phyloP scores from a whole-genome alignment of 2,797 vertebrate genomes.

The Arrhamphus sclerolepis region DNA sequence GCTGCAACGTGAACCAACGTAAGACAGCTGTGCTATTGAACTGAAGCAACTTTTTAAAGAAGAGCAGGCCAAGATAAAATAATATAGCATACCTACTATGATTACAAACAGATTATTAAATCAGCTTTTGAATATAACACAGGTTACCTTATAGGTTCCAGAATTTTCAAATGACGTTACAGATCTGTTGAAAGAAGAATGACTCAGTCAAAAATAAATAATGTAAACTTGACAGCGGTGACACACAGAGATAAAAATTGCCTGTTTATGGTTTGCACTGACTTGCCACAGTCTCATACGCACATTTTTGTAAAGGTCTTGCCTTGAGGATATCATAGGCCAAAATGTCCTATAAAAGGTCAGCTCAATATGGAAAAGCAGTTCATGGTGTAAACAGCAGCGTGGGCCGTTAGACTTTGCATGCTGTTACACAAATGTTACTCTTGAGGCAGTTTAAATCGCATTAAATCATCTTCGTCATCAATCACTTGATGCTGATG shows the following conservation, averaged over 20 bases:
- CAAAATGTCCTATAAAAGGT: conserved; percentile 28
- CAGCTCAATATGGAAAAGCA: conserved; percentile 14
- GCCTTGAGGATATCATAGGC: conserved; percentile 4
- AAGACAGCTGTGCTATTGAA: too few relatives aligned
- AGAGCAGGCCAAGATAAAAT: too few relatives aligned
- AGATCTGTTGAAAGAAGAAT: conserved; percentile 1
- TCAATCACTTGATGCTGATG: conserved; percentile 2
- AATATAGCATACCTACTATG: too few relatives aligned
- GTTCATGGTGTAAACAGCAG: conserved; percentile 26
- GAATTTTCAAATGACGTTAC: conserved; percentile 9
- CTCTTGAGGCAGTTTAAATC: conserved; percentile 4
- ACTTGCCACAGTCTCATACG: neutral
- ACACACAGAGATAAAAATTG: conserved; percentile 1
- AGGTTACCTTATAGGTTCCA: neutral
- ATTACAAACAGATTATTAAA: too few relatives aligned
- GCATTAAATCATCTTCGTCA: neutral
- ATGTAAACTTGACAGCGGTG: conserved; percentile 1
- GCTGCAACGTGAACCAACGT: too few relatives aligned
- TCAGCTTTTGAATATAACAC: too few relatives aligned
- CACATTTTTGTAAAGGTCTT: conserved; percentile 7
- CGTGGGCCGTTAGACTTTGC: neutral
- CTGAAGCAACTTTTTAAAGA: too few relatives aligned
- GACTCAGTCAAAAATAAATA: conserved; percentile 1
- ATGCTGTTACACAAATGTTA: conserved; percentile 7
- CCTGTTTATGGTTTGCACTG: conserved; percentile 9